Evolutionary conservation across 2,113 vertebrate species (phyloP).

Genomic region (Ictalurus furcatus): DNA sequence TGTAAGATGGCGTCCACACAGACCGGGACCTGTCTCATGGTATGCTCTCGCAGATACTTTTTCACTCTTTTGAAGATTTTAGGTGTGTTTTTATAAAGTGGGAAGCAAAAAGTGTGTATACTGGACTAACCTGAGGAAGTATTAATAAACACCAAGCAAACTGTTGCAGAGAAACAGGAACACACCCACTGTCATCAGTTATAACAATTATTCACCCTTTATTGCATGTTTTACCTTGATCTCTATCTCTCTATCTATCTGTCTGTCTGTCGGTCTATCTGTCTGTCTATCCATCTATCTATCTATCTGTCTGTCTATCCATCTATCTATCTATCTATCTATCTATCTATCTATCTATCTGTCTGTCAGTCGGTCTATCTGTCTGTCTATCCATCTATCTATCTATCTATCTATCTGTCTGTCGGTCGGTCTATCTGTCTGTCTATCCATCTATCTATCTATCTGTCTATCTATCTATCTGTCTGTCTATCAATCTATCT

Average conservation of each 20-base stretch:
- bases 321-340: too few species aligned
- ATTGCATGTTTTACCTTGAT: not conserved
- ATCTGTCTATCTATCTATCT: too few species aligned
- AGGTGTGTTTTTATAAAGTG: not conserved
- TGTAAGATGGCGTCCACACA: conserved; percentile 89
- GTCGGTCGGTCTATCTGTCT: too few species aligned
- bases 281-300: not conserved
- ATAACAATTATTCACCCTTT: not conserved
- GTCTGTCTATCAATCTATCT: not conserved
- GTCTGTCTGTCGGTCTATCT: not conserved
- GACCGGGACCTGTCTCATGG: conserved; percentile 89
- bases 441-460: too few species aligned
- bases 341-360: too few species aligned
- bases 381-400: too few species aligned
- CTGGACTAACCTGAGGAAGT: not conserved
- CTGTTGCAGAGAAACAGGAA: not conserved
- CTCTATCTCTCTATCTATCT: not conserved
- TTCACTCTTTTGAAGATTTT: not conserved
- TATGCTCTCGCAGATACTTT: conserved; percentile 56
- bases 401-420: too few species aligned
- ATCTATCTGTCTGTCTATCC: too few species aligned
- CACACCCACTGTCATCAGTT: not conserved
- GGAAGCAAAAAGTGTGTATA: not conserved
- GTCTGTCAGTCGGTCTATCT: too few species aligned
- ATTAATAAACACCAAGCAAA: not conserved